These are phyloP conservation scores for Psittacula cyanocephala DNA, from an alignment of 2,113 vertebrate species.

Conservation along the genomic window DNA sequence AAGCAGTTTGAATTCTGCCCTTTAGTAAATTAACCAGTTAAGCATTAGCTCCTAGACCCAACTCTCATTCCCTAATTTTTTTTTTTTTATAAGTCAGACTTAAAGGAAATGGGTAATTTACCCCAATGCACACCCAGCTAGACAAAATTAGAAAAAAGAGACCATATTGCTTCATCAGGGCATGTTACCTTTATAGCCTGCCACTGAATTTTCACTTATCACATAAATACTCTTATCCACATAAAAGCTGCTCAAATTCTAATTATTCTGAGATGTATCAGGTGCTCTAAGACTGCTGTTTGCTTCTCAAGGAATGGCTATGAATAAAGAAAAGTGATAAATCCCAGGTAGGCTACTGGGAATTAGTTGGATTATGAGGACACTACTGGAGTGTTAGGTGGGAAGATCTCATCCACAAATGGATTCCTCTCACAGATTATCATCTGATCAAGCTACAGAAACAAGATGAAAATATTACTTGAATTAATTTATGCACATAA, in stretches of 20 bases:
- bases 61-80: neutral
- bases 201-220: neutral
- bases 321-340: neutral
- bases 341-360: neutral
- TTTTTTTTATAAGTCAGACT: neutral
- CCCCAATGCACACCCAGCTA: neutral
- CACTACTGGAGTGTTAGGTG: neutral
- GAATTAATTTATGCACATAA: neutral
- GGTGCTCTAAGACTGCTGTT: neutral
- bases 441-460: neutral
- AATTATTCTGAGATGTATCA: neutral
- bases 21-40: neutral
- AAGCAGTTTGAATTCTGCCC: neutral
- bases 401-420: neutral
- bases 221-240: neutral
- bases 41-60: neutral
- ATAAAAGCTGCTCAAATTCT: neutral
- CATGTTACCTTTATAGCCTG: neutral
- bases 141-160: neutral
- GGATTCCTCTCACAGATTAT: neutral
- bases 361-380: neutral
- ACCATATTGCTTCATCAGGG: neutral
- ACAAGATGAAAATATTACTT: neutral
- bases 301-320: neutral
- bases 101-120: neutral